Evolutionary conservation across 1,140 invertebrate species (phyloP).

Genomic region (Radopholus similis): DNA sequence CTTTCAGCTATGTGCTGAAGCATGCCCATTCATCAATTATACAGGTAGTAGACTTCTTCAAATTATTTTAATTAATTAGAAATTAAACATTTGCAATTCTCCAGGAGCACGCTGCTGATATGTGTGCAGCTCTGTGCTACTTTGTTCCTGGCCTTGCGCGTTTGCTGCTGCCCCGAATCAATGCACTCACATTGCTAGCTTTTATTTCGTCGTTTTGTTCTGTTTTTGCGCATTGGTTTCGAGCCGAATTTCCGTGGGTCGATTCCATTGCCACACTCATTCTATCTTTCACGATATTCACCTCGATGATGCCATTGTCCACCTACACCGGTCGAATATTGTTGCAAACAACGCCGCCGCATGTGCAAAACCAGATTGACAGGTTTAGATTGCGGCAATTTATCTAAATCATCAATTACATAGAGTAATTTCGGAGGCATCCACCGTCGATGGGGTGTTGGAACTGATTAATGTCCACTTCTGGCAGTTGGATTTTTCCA

Average conservation of each 20-base stretch:
- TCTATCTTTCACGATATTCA: constrained; percentile 52
- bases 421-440: constrained; percentile 64
- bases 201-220: constrained; percentile 32
- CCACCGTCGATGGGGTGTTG: constrained; percentile 70
- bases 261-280: constrained; percentile 46
- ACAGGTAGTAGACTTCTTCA: constrained; percentile 20
- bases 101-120: constrained; percentile 57
- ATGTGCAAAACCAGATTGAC: constrained; percentile 58
- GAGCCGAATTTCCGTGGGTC: constrained; percentile 45
- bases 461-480: constrained; percentile 71
- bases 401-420: constrained; percentile 58
- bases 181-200: constrained; percentile 48
- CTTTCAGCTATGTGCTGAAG: constrained; percentile 54
- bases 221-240: constrained; percentile 42
- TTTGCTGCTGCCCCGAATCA: constrained; percentile 53
- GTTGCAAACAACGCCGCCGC: constrained; percentile 54
- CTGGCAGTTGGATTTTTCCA: constrained; percentile 71
- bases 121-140: constrained; percentile 52
- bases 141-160: constrained; percentile 56
- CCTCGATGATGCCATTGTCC: constrained; percentile 56
- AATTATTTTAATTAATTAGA: constrained; percentile 14
- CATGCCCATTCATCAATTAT: constrained; percentile 44
- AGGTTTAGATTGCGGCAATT: constrained; percentile 20
- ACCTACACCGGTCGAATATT: constrained; percentile 57
- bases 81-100: constrained; percentile 20